Base-by-base conservation (phyloP, 2,888 invertebrate species). In the Lepidochitona cinerea region DNA sequence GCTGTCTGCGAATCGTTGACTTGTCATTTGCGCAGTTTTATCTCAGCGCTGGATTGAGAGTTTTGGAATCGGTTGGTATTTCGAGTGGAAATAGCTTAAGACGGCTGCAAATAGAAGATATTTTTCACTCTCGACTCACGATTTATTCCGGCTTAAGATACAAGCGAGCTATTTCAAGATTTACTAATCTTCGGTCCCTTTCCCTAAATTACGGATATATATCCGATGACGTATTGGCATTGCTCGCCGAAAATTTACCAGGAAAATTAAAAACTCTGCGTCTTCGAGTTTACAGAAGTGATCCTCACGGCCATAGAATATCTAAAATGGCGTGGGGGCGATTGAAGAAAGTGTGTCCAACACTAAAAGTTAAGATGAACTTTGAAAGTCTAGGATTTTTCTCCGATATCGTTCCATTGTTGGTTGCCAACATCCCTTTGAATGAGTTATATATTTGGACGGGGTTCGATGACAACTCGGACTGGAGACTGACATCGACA, bases 401-500 rank as follows among this genome's bases (percentile, higher is more conserved):
- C 36, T 66, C 75, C 33, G 83, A 84, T 59, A 82, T 84, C 0
- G 66, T 74, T 1, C 81, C 83, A 0, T 79, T 87, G 9, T 75
- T 86, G 18, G 80, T 79, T 23, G 80, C 75, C n/a, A 84, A 84
- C 32, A 80, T 83, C 1, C 85, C 86, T 1, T 72, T 86, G 12
- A 77, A 76, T 23, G 83, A 82, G 37, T 65, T 87, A n/a, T 84
- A 87, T 66, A 80, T 87, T 3, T 86, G 87, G 87, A 83, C 84
- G 7, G 87, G 87, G 29, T 85, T 85, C 70, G 83, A 84, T 36
- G 84, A 84, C 52, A 84, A 85, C 26, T 67, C 77, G 3, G 81
- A 85, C 29, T 85, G 85, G 85, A 75, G 80, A 37, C 78, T 87
- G 7, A 68, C 73, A 6, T 74, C 79, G 0, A 82, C 83, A 1